Conservation (phyloP, 35 echinoderm and acorn worm species). For the Ophiothrix spiculata region DNA sequence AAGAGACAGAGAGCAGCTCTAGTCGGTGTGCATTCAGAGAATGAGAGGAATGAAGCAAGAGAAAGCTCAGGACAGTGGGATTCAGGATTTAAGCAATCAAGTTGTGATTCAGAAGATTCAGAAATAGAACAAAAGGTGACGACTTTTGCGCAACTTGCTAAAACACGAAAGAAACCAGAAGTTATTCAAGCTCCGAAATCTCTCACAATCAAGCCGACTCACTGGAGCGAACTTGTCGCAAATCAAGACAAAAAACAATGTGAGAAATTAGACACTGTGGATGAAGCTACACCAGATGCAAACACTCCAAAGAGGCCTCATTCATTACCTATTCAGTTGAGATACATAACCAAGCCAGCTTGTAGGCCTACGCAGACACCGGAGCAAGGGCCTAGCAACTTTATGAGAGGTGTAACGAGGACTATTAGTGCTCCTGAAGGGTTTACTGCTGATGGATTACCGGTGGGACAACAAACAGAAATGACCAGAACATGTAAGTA, state of each 20-base stretch:
- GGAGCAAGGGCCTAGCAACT: neutral
- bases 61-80: neutral
- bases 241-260: constrained; percentile 24
- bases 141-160: constrained; percentile 61
- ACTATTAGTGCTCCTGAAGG: constrained; percentile 70
- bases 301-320: constrained; percentile 68
- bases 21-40: neutral
- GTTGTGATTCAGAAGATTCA: neutral
- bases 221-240: constrained; percentile 69
- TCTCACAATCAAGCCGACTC: constrained; percentile 34
- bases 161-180: constrained; percentile 52
- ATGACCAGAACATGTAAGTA: constrained; percentile 17
- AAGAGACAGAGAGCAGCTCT: constrained; percentile 15
- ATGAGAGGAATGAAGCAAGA: neutral
- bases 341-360: constrained; percentile 70
- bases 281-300: neutral
- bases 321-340: constrained; percentile 75
- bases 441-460: constrained; percentile 28
- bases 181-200: neutral
- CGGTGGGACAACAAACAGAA: constrained; percentile 17
- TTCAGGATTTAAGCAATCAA: neutral
- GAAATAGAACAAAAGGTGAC: neutral
- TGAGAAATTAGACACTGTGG: neutral
- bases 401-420: constrained; percentile 49
- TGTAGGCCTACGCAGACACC: constrained; percentile 54